A percentile compares a stretch with the other conserved stretches of the same genome.
Evolutionary conservation across 37 sponge, comb jelly and placozoan species (phyloP).

Genomic region (Geodia barretti): DNA sequence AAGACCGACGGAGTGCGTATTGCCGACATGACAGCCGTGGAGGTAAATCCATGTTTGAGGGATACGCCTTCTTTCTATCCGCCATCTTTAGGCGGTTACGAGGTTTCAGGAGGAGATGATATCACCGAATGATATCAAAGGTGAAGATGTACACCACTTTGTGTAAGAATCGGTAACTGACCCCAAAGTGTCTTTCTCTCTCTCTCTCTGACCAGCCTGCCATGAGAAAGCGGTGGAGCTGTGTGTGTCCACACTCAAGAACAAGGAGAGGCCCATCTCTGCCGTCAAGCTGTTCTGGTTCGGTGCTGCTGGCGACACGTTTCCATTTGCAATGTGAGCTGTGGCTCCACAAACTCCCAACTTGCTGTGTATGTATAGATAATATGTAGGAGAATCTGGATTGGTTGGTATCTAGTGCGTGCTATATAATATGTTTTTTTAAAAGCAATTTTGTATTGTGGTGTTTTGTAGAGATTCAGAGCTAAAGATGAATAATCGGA

Average conservation of each 20-base stretch:
- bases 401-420: no score
- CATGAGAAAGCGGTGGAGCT: slow-evolving; percentile 4
- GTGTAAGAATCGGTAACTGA: neutral
- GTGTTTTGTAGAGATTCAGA: slow-evolving; percentile 25
- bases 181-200: neutral
- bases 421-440: no score
- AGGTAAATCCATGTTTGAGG: no score
- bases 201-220: slow-evolving; percentile 3
- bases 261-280: slow-evolving; percentile 31
- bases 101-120: no score
- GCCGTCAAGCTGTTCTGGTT: slow-evolving; percentile 46
- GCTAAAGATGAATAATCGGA: slow-evolving; percentile 11
- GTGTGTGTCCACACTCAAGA: slow-evolving; percentile 8
- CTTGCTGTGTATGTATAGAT: no score
- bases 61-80: no score
- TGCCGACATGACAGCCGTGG: no score
- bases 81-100: no score
- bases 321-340: slow-evolving; percentile 44
- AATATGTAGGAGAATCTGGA: no score
- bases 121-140: neutral
- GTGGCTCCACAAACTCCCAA: no score
- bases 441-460: neutral
- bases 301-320: neutral
- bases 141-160: neutral
- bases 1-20: no score